Conservation (phyloP, 2,113 vertebrate species). For the Esox niger region DNA sequence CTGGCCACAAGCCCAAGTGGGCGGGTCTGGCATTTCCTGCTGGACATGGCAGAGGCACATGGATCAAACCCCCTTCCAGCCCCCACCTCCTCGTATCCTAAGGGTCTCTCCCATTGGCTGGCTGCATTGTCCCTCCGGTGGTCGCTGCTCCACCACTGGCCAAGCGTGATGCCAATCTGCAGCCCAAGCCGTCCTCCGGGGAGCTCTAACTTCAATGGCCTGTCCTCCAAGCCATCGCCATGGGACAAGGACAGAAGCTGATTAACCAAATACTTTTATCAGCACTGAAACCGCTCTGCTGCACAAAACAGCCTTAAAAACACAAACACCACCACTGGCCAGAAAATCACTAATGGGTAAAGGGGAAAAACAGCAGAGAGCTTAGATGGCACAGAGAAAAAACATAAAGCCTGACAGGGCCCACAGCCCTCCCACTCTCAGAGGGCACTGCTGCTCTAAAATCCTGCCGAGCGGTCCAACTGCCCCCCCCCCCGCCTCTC, state of each 20-base stretch:
- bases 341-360: slow-evolving; percentile 47
- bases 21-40: slow-evolving; percentile 63
- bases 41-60: slow-evolving; percentile 65
- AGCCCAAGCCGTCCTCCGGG: slow-evolving; percentile 51
- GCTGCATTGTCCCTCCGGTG: slow-evolving; percentile 56
- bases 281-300: slow-evolving; percentile 69
- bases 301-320: slow-evolving; percentile 71
- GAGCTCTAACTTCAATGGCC: slow-evolving; percentile 67
- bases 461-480: too few species aligned
- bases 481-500: too few species aligned
- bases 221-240: slow-evolving; percentile 58
- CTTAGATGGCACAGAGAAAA: slow-evolving; percentile 66
- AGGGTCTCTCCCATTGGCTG: slow-evolving; percentile 67
- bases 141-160: slow-evolving; percentile 61
- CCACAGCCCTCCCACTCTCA: slow-evolving; percentile 52
- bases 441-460: too few species aligned
- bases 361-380: slow-evolving; percentile 42
- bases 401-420: slow-evolving; percentile 67
- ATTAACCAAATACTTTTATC: slow-evolving; percentile 86
- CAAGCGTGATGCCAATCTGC: slow-evolving; percentile 69
- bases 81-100: slow-evolving; percentile 32
- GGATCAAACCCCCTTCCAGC: slow-evolving; percentile 12
- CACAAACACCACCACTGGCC: slow-evolving; percentile 47
- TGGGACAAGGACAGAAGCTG: slow-evolving; percentile 73
- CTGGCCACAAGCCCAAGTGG: slow-evolving; percentile 27